Evolutionary conservation across 2,113 vertebrate species (phyloP), one percentile per base, ranked within the genome.

Genomic region (Scolopax mira): DNA sequence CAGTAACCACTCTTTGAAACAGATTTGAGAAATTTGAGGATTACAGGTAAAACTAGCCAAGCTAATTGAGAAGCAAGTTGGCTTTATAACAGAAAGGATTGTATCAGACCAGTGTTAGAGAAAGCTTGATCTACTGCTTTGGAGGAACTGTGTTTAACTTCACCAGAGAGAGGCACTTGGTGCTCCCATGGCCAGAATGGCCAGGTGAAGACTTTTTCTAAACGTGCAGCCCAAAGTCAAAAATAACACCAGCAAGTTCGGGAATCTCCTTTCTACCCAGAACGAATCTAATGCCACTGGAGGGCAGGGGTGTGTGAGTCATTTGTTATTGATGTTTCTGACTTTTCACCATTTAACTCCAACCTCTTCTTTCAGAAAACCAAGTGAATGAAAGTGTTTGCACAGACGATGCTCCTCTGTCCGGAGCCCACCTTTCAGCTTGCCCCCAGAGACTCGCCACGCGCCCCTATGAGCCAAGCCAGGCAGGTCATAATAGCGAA

Each of bases 401-500:
- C 84, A 91, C 67, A 61, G 37, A 86, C 0, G 31, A 69, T 88
- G 89, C 89, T 95, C 52, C 93, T 95, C 92, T 49, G 60, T 13
- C 94, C 37, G 11, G 81, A 4, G n/a, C 90, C 85, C 84, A 81
- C 88, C 88, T 94, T 87, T 28, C 81, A 73, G 83, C 35, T 7
- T 57, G 73, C 57, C 90, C 57, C 28, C 11, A 22, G 3, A 80
- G 58, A 78, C 70, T 64, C 0, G 3, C 67, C 28, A 42, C 62
- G 69, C 31, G 15, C 90, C 95, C 91, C 77, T 84, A 79, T 30
- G 60, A 97, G 95, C 90, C 92, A 93, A 95, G 93, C 25, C 65
- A 86, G 74, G 80, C 95, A 97, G 97, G 96, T 98, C 96, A 82
- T 89, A 96, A 93, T 35, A 94, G 94, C 16, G 89, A 96, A 96